Evolutionary conservation across 2,113 vertebrate genomes (phyloP), one percentile per base, ranked within the genome.

Genomic region (Carollia perspicillata): DNA sequence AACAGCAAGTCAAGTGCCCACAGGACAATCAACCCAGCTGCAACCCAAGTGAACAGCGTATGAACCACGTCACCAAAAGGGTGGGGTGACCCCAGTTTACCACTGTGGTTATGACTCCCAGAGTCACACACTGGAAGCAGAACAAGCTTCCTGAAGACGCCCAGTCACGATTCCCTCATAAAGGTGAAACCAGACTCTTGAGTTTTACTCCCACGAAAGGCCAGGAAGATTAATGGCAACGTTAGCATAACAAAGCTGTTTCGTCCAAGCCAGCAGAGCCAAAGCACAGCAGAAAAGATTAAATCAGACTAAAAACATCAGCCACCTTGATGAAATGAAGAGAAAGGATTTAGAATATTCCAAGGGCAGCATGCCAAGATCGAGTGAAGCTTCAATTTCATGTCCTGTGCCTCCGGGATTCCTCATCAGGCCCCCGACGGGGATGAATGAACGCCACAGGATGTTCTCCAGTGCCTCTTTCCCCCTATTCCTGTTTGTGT

Each of bases 321-420:
- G 72, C 72, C 94, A 95, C 63, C 81, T 53, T n/a, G 83, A 95
- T 69, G 58, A 90, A 93, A 78, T 85, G 60, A 96, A 92, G 77
- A 65, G 37, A 95, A 93, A 94, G 83, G 86, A 95, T 77, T 89
- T 86, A 93, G 72, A 86, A 80, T 96, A 97, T 93, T 92, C 51
- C 83, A 89, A 93, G 77, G 77, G 87, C 87, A 92, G 79, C 68
- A 58, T 35, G 83, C 81, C 63, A 83, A 93, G 65, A 81, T 78
- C 84, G 71, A 3, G 16, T 47, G 68, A 79, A 93, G 89, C 6
- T 74, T 44, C 74, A 23, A 80, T 93, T 94, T 79, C 74, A 85
- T 97, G 83, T 93, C 79, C 55, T 78, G 16, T 71, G 40, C 83
- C 84, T 91, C 40, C 81, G 89, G 86, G 91, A 75, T 89, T 65